Conservation (phyloP, 2,113 vertebrate genomes). For the Pseudopodoces humilis region DNA sequence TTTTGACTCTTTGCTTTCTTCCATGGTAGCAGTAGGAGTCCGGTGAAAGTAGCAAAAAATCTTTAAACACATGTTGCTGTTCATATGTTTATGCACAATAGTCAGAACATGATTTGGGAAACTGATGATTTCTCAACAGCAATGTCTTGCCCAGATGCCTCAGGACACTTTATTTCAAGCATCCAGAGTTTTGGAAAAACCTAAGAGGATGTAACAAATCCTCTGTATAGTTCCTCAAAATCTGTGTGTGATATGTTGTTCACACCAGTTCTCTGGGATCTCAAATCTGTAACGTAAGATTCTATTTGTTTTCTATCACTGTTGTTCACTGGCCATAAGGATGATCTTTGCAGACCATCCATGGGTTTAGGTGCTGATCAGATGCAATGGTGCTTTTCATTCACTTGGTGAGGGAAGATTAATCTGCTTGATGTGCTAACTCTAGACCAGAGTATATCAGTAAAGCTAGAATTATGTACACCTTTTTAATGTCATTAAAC, state of each 20-base stretch:
- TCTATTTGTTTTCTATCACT: background rate
- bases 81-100: background rate
- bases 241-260: background rate
- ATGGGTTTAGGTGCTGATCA: background rate
- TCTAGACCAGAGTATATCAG: background rate
- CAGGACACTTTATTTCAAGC: background rate
- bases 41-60: background rate
- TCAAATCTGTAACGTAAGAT: background rate
- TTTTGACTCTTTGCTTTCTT: background rate
- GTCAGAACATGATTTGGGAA: background rate
- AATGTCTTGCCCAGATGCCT: background rate
- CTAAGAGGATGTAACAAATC: background rate
- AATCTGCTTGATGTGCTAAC: background rate
- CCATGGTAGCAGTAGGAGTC: background rate
- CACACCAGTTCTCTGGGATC: background rate
- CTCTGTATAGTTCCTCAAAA: background rate
- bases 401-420: background rate
- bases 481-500: background rate
- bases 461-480: background rate
- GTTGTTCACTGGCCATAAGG: background rate
- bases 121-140: background rate
- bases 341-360: background rate
- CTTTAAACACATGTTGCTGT: background rate
- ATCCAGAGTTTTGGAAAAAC: background rate
- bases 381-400: background rate